Percentiles rank a stretch among this genome's conserved stretches.
phyloP scores from a whole-genome alignment of 2,888 invertebrate species.

The Rhaphigaster nebulosa region DNA sequence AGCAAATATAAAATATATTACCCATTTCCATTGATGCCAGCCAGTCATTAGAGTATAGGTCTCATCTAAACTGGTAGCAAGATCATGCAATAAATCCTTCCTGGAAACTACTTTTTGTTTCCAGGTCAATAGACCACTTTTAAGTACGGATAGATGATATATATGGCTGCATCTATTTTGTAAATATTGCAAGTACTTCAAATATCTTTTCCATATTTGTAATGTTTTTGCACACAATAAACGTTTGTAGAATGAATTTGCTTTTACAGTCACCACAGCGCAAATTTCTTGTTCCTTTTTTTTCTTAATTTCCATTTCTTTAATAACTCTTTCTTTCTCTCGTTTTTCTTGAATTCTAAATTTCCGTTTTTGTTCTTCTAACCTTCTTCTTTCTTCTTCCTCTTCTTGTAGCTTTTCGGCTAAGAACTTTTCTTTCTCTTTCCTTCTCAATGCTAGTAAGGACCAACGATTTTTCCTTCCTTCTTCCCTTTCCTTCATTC shows the following conservation, averaged over 20 bases:
- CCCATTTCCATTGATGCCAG: not conserved
- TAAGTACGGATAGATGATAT: not conserved
- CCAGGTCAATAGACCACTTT: not conserved
- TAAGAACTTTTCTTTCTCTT: conserved; percentile 50
- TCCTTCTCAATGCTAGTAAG: not conserved
- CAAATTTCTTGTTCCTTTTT: conserved; percentile 9
- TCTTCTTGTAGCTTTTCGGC: conserved; percentile 30
- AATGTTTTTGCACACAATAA: not conserved
- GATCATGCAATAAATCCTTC: not conserved
- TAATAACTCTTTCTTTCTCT: conserved; percentile 9
- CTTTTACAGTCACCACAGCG: not conserved
- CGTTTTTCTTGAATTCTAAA: conserved; percentile 8
- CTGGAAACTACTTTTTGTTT: not conserved
- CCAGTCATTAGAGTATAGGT: not conserved
- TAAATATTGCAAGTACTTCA: not conserved
- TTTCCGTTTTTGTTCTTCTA: not conserved
- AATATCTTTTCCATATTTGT: not conserved
- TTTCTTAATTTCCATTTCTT: conserved; percentile 41
- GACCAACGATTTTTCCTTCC: conserved; percentile 40
- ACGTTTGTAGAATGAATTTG: not conserved
- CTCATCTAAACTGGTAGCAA: not conserved
- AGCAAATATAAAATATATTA: not conserved
- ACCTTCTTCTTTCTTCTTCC: conserved; percentile 43
- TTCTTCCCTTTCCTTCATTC: conserved; percentile 52
- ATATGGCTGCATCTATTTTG: not conserved